phyloP scores from a whole-genome alignment of 2,888 invertebrate genomes.

The Brachyptera risi region DNA sequence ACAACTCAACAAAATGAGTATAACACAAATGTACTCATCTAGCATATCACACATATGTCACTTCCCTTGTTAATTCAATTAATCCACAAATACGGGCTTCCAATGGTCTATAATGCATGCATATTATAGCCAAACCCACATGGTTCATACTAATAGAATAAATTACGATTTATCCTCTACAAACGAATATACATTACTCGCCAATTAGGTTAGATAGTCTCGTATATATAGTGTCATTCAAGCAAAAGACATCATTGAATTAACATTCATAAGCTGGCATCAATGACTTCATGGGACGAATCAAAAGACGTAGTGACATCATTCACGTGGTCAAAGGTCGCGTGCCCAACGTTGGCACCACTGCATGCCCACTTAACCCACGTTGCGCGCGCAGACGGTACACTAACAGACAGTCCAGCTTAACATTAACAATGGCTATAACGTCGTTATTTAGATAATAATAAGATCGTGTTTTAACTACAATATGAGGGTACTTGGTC shows the following conservation, averaged over 20 bases:
- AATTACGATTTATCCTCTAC: slow-evolving; percentile 17
- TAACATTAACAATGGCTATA: no score
- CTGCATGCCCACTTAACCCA: no score
- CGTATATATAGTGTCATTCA: slow-evolving; percentile 9
- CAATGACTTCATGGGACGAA: not conserved
- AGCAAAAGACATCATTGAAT: not conserved
- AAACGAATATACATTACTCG: slow-evolving; percentile 4
- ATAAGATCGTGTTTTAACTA: no score
- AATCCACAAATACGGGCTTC: slow-evolving; percentile 13
- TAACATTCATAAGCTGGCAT: slow-evolving; percentile 16
- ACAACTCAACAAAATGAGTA: no score
- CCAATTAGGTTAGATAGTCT: no score
- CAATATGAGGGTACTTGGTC: no score
- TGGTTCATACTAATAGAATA: slow-evolving; percentile 12
- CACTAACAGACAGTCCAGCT: no score
- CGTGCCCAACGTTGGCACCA: slow-evolving; percentile 5
- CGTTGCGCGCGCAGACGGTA: no score
- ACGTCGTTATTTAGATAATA: no score
- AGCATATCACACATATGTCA: no score
- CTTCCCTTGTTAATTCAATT: not conserved
- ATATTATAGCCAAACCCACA: slow-evolving; percentile 15
- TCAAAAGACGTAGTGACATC: slow-evolving; percentile 19
- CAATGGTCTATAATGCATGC: no score
- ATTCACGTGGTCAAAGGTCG: slow-evolving; percentile 25
- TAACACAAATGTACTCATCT: no score